These are phyloP conservation scores for Cerceris rybyensis DNA, from an alignment of 2,888 invertebrate species.

Conservation along the genomic window DNA sequence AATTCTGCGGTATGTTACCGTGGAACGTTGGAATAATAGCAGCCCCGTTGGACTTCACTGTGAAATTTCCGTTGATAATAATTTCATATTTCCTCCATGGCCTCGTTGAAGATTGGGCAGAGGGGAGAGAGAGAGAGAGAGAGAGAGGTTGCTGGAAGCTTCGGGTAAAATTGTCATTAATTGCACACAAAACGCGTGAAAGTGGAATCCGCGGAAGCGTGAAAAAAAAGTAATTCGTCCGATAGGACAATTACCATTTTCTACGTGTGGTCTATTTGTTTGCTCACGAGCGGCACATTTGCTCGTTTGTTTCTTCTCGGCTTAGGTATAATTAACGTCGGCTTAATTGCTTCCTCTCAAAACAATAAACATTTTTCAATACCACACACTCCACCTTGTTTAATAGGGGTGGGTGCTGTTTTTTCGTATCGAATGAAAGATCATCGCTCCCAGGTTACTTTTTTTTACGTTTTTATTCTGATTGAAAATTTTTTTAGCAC, in stretches of 20 bases:
- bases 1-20: constrained; percentile 26
- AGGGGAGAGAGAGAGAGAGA: neutral
- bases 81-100: constrained; percentile 21
- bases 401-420: too few species aligned
- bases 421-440: too few species aligned
- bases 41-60: neutral
- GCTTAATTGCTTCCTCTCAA: too few species aligned
- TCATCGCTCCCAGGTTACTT: too few species aligned
- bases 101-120: constrained; percentile 10
- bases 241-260: neutral
- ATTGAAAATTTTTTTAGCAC: too few species aligned
- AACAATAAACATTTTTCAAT: too few species aligned
- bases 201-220: constrained; percentile 24
- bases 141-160: neutral
- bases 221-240: constrained; percentile 18
- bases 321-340: too few species aligned
- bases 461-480: too few species aligned
- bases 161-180: constrained; percentile 20
- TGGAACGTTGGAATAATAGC: constrained; percentile 10
- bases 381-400: too few species aligned
- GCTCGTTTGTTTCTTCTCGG: too few species aligned
- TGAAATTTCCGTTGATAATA: constrained; percentile 38
- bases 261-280: neutral
- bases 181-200: constrained; percentile 3
- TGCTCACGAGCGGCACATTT: neutral